phyloP scores from a whole-genome alignment of 2,113 vertebrate genomes.

The Chaenocephalus aceratus region DNA sequence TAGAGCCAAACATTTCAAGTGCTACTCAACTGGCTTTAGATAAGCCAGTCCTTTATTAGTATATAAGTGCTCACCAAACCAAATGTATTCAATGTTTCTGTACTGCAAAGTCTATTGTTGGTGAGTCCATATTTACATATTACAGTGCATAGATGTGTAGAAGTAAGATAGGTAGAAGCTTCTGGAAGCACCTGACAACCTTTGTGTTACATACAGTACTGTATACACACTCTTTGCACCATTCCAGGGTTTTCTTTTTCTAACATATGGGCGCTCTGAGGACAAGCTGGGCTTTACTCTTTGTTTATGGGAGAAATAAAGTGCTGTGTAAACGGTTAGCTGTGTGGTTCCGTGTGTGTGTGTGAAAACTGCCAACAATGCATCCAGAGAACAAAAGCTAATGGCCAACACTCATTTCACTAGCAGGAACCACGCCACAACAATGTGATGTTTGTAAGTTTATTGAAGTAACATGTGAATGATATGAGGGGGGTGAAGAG shows the following conservation, averaged over 20 bases:
- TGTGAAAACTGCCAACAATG: conserved; percentile 73
- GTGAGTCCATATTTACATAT: not conserved
- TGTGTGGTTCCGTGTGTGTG: conserved; percentile 17
- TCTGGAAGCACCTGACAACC: not conserved
- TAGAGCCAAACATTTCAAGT: no score
- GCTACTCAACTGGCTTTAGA: no score
- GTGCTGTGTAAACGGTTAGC: conserved; percentile 66
- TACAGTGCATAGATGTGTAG: not conserved
- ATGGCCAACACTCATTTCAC: conserved; percentile 41
- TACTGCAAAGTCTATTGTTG: not conserved
- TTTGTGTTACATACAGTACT: not conserved
- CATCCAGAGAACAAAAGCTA: conserved; percentile 63
- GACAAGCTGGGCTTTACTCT: conserved; percentile 43
- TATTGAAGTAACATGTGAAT: no score
- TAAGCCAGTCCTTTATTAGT: no score
- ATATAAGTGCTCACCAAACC: not conserved
- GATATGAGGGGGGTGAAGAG: no score
- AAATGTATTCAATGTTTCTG: not conserved
- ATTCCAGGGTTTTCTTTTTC: conserved; percentile 46
- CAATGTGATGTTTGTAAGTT: no score
- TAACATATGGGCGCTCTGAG: conserved; percentile 66
- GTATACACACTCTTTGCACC: not conserved
- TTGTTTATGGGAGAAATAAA: conserved; percentile 79
- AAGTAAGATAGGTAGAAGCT: not conserved
- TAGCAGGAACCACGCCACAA: no score